Base-by-base conservation (phyloP, 2,888 invertebrate genomes). In the Chrysolina americana region DNA sequence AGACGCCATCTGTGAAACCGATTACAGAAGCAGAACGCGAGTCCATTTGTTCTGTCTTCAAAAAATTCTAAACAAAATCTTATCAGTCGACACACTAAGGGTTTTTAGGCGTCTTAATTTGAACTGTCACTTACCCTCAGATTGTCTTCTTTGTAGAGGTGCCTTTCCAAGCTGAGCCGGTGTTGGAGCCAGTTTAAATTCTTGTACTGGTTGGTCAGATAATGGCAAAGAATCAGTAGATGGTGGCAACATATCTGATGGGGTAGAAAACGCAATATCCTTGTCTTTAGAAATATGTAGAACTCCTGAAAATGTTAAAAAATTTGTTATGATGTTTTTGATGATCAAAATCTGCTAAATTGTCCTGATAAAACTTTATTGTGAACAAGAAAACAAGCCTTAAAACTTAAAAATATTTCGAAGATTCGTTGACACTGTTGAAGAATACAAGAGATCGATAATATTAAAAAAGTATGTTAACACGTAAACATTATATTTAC, bases 131-230 rank as follows among this genome's bases (percentile, higher is more conserved):
- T 86, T 89, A 95, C 95, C 94, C 91, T 94, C 91, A 84, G 95
- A 96, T 84, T 96, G 94, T 84, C 96, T 91, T 86, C 96, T 92
- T 89, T 97, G 97, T 68, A 96, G 88, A 10, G 97, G 97, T 48
- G 97, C 96, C 79, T 94, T 92, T 65, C 98, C 98, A 73, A 97
- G 91, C 88, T 98, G 98, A 41, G 98, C 98, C 3, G 98, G 98
- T 0, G 98, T 98, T 0, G 98, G 98, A 59, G 96, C 97, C 79
- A 98, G 90, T 71, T 96, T 94, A 89, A 95, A 95, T 80, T 88
- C 87, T 48, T 82, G 78, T 62, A 80, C 81, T 17, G 73, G 74
- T 41, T 70, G 70, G 28, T 77, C 77, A 48, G 41, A 28, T 65
- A 71, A 64, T 21, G 56, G 53, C 41, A 70, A 65, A 2, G 73